Percentiles rank a stretch among this genome's conserved stretches.
Evolutionary conservation across 2,113 vertebrate genomes (phyloP).

Genomic region (Uria lomvia): DNA sequence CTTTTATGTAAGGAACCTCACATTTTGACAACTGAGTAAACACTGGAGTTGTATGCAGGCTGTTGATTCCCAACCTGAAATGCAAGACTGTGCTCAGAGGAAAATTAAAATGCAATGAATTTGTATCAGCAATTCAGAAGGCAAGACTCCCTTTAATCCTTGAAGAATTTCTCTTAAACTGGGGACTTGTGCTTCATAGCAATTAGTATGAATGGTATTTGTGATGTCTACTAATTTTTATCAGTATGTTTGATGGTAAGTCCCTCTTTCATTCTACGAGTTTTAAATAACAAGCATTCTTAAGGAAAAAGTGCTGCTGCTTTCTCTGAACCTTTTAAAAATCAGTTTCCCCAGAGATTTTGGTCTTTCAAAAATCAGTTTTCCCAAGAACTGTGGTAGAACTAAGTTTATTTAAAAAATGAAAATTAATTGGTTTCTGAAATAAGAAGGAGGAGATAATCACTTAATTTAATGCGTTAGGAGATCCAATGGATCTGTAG

Average conservation of each 20-base stretch:
- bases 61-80: neutral
- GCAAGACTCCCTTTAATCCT: neutral
- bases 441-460: neutral
- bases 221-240: neutral
- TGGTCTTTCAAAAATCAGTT: neutral
- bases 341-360: neutral
- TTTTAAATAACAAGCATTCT: neutral
- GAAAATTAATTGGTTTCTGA: neutral
- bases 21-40: neutral
- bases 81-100: neutral
- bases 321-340: neutral
- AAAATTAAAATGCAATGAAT: neutral
- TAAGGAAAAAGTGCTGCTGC: neutral
- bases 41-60: rapidly evolving
- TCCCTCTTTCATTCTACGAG: rapidly evolving
- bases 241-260: neutral
- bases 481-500: neutral
- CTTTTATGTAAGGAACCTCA: neutral
- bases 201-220: neutral
- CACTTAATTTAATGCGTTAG: neutral
- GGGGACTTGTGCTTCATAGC: neutral
- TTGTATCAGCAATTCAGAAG: neutral
- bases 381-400: neutral
- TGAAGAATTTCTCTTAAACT: neutral
- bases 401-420: neutral